Conservation (phyloP, 2,113 vertebrate genomes). For the Paradisaea rubra region DNA sequence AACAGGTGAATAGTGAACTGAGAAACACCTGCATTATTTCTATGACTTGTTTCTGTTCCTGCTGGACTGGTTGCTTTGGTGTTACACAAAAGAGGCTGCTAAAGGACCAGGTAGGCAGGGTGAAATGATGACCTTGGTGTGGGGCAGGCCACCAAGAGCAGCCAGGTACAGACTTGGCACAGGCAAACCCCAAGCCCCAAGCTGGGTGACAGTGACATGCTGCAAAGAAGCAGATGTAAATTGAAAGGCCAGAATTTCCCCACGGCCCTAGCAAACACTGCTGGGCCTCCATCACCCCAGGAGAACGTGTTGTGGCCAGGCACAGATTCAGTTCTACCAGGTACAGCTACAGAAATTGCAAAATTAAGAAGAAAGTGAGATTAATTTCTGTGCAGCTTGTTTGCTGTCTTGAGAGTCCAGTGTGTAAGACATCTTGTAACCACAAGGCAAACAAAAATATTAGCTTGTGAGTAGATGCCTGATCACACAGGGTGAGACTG, state of each 20-base stretch:
- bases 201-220: rapidly evolving
- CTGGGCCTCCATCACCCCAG: rapidly evolving
- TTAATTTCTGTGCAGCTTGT: background rate
- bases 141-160: background rate
- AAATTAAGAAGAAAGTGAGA: background rate
- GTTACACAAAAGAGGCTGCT: background rate
- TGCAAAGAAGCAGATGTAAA: background rate
- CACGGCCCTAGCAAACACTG: rapidly evolving
- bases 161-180: background rate
- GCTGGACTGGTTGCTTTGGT: background rate
- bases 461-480: background rate
- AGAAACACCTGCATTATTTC: background rate
- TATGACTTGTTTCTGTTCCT: background rate
- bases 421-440: background rate
- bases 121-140: background rate
- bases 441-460: background rate
- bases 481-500: background rate
- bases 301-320: rapidly evolving
- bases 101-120: background rate
- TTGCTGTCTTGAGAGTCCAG: background rate
- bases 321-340: background rate
- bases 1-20: background rate
- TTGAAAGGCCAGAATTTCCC: background rate
- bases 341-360: background rate
- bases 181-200: background rate